These are phyloP conservation scores for Serranus cabrilla DNA, from an alignment of 2,797 vertebrate genomes.

Conservation along the genomic window DNA sequence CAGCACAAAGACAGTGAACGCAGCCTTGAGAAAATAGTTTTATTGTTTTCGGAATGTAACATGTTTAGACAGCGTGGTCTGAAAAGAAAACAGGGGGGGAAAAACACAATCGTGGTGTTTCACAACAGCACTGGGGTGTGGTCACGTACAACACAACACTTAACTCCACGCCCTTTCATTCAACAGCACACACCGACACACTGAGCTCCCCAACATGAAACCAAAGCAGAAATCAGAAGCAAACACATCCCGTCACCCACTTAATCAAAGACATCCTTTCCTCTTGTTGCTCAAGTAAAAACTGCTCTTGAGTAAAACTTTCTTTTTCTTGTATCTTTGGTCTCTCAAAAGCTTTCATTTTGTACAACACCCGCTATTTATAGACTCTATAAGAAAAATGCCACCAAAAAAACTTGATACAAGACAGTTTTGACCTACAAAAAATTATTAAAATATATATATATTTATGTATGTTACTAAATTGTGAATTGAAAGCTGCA, in stretches of 20 bases:
- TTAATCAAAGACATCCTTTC: background rate
- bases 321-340: conserved; percentile 23
- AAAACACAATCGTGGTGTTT: conserved; percentile 29
- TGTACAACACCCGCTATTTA: conserved; percentile 5
- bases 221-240: conserved; percentile 3
- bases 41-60: conserved; percentile 68
- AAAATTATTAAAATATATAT: background rate
- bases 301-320: background rate
- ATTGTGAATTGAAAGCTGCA: conserved; percentile 4
- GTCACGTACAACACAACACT: conserved; percentile 1
- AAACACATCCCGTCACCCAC: background rate
- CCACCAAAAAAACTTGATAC: background rate
- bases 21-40: conserved; percentile 66
- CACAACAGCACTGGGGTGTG: conserved; percentile 51
- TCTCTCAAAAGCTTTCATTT: conserved; percentile 7
- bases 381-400: background rate
- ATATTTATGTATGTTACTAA: too few species aligned
- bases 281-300: background rate
- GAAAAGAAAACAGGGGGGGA: conserved; percentile 41
- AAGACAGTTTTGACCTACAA: conserved; percentile 1
- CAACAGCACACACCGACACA: background rate
- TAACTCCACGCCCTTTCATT: conserved; percentile 21
- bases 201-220: conserved; percentile 2
- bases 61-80: conserved; percentile 43
- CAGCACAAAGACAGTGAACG: background rate